Evolutionary conservation across 2,888 invertebrate species (phyloP).

Genomic region (Ctenicera cuprea): DNA sequence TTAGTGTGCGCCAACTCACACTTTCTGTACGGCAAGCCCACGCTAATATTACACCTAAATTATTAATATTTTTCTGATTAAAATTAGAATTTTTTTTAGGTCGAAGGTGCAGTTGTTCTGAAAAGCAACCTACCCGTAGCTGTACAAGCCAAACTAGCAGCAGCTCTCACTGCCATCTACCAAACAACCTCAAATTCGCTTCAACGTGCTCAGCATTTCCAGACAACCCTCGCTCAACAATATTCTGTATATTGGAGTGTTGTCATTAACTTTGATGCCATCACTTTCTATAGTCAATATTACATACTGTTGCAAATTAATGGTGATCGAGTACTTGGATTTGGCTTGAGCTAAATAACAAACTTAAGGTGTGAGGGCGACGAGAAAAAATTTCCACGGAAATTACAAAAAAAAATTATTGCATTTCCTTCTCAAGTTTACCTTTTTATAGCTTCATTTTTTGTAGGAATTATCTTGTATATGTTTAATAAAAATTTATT

Average conservation of each 20-base stretch:
- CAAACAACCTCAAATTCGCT: background rate
- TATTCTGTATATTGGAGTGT: constrained; percentile 42
- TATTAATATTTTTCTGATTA: too few species aligned
- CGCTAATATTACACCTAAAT: too few species aligned
- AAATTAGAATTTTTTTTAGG: constrained; percentile 23
- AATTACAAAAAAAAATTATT: background rate
- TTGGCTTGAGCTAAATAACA: constrained; percentile 23
- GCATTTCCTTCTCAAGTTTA: background rate
- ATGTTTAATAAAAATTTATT: background rate
- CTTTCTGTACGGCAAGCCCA: too few species aligned
- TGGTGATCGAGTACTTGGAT: constrained; percentile 27
- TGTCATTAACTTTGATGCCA: constrained; percentile 29
- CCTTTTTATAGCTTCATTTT: too few species aligned
- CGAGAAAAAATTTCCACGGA: too few species aligned
- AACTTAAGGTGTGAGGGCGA: background rate
- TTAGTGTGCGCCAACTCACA: too few species aligned
- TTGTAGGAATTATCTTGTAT: background rate
- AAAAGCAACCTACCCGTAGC: constrained; percentile 30
- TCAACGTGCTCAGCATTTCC: constrained; percentile 20
- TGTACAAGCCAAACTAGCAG: constrained; percentile 13
- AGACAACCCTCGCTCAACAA: background rate
- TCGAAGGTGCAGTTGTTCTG: constrained; percentile 32
- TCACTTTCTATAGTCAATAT: constrained; percentile 33
- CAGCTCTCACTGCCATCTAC: constrained; percentile 17
- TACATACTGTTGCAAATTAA: constrained; percentile 36